Evolutionary conservation across 2,888 invertebrate genomes (phyloP).

Genomic region (Keiferia lycopersicella): DNA sequence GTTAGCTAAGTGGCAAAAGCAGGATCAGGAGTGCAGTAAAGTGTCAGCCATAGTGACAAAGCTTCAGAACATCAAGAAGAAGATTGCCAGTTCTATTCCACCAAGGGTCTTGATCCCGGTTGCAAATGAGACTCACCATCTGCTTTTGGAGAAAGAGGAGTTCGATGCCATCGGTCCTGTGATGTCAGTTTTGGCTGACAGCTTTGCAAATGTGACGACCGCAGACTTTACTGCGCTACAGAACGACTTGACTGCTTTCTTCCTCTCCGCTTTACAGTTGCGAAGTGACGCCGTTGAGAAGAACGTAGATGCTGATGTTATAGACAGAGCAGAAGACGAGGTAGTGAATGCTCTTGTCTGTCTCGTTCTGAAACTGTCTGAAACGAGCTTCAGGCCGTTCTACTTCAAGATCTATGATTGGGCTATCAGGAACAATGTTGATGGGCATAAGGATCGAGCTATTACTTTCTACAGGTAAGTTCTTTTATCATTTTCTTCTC

Average conservation of each 20-base stretch:
- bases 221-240: constrained; percentile 85
- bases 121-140: constrained; percentile 83
- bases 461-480: constrained; percentile 90
- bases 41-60: constrained; percentile 80
- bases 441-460: constrained; percentile 82
- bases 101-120: constrained; percentile 89
- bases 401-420: constrained; percentile 94
- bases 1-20: constrained; percentile 73
- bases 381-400: constrained; percentile 93
- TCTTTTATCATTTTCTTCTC: not conserved
- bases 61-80: constrained; percentile 83
- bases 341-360: constrained; percentile 89
- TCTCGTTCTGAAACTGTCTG: constrained; percentile 93
- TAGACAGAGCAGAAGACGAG: constrained; percentile 85
- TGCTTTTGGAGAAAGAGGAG: constrained; percentile 80
- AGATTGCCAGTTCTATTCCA: constrained; percentile 85
- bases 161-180: constrained; percentile 85
- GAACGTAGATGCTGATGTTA: constrained; percentile 53
- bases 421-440: constrained; percentile 85
- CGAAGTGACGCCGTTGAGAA: constrained; percentile 77
- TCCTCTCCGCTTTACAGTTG: constrained; percentile 86
- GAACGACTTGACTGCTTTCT: constrained; percentile 87
- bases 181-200: constrained; percentile 89
- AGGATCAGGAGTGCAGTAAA: constrained; percentile 74
- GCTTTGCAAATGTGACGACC: constrained; percentile 83